Base-by-base conservation (phyloP, 2,113 vertebrate species). In the Megaceryle torquata region DNA sequence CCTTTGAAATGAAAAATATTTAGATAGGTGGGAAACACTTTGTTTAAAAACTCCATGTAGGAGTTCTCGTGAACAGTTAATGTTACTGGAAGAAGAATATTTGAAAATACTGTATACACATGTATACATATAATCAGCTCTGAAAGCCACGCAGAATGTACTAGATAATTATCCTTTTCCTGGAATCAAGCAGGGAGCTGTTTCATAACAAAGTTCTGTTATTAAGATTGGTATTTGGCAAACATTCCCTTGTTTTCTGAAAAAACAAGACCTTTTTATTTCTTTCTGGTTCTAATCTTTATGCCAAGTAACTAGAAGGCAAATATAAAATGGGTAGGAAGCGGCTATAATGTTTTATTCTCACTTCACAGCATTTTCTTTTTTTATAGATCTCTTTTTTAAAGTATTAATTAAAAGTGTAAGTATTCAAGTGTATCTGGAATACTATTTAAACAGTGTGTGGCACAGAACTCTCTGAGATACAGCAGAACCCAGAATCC, bases 151-250 rank as follows among this genome's bases (percentile, higher is more conserved):
- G 21, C 37, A 94, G 91, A 91, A 59, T 60, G 33, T 25, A 89
- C 48, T 26, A 82, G 96, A 92, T 93, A 97, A 91, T 43, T 80
- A 82, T 29, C 48, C 70, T 79, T 83, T 96, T 86, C 91, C 93
- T 91, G 83, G 94, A 96, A 95, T 91, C 65, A 86, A 87, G 81
- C 43, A 88, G 57, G 11, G 72, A 94, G 78, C 69, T 68, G 81
- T 96, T 93, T 91, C 65, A 53, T 80, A 97, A 95, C 76, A 77
- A 81, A 91, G 68, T 82, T 93, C 78, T 90, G 64, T 82, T 79
- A 92, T 88, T 85, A 96, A 64, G 53, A 92, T 35, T 39, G 81
- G 84, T 95, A 88, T 94, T 95, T 95, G 93, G 84, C 86, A 95
- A 96, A 91, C 43, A 87, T 71, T 91, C 68, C 63, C 77, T 51